A percentile compares a stretch with the other conserved stretches of the same genome.
phyloP scores from a whole-genome alignment of 1,140 invertebrate genomes.

The Mamestra configurata region DNA sequence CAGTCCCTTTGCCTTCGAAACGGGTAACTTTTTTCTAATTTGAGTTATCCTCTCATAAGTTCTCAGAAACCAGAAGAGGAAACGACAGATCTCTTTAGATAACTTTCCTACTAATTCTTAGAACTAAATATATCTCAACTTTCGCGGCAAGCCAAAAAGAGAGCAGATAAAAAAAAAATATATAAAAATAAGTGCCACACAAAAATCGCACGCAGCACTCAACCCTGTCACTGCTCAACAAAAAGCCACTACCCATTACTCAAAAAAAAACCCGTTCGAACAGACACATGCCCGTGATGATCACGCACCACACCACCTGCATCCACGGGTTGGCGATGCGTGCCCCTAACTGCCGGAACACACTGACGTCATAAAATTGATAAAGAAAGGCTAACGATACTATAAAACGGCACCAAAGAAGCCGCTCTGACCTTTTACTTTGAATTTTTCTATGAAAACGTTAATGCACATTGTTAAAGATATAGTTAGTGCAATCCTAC shows the following conservation, averaged over 20 bases:
- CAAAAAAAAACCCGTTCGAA: neutral
- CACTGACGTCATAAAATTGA: slow-evolving; percentile 46
- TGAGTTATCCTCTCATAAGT: neutral
- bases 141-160: neutral
- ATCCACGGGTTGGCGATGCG: slow-evolving; percentile 29
- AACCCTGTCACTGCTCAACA: neutral
- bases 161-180: neutral
- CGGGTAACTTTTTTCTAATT: slow-evolving; percentile 4
- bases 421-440: slow-evolving; percentile 40
- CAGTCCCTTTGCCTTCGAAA: neutral
- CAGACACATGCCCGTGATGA: neutral
- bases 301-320: slow-evolving; percentile 4
- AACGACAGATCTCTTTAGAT: neutral
- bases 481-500: too few relatives aligned
- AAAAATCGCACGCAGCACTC: neutral
- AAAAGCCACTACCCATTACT: neutral
- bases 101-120: neutral
- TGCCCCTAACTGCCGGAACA: slow-evolving; percentile 38
- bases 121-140: too few relatives aligned
- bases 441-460: slow-evolving; percentile 32
- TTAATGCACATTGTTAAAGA: neutral
- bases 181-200: neutral
- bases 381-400: slow-evolving; percentile 47
- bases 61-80: neutral
- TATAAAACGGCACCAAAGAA: slow-evolving; percentile 43